Evolutionary conservation across 2,113 vertebrate genomes (phyloP), one percentile per base, ranked within the genome.

Genomic region (Ctenodactylus gundi): DNA sequence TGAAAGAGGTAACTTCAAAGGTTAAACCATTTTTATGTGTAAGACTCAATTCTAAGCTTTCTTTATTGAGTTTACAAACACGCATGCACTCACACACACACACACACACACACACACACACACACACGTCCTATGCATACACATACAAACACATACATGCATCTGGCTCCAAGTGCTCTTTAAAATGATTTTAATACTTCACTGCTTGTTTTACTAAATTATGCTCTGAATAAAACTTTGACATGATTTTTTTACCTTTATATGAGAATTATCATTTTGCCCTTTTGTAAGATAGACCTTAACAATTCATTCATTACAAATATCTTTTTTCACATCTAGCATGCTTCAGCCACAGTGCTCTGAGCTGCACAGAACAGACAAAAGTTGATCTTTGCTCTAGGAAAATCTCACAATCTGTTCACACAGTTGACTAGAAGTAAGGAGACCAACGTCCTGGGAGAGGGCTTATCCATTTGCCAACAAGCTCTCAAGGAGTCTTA

Each of bases 381-480:
- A 91, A 90, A 55, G 76, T 49, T 31, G 53, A 84, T 84, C 55
- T 31, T 36, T 89, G 41, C 20, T 34, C n/a, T 72, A 85, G 70
- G 88, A 88, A 84, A 70, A 49, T 57, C 55, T 72, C 76, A 87
- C 53, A 92, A n/a, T 94, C 36, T 88, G 88, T 94, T 72, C 49
- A 93, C 90, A 91, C 25, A 64, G 34, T 36, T 82, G 67, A 85
- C 58, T 62, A 81, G 31, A 93, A 95, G n/a, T 31, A 88, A 83
- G 86, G 55, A 96, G 88, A 94, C 82, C 81, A 93, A 84, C 81
- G 11, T 3, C 29, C 29, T 34, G 18, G 53, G 36, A 53, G 12
- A 93, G 7, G 3, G 21, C 44, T 88, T 49, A 93, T 92, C 76
- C 81, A 96, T 93, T 67, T 93, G 36, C 49, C 76, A 72, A 62